phyloP scores from a whole-genome alignment of 2,797 vertebrate genomes.

The Cryptoprocta ferox region DNA sequence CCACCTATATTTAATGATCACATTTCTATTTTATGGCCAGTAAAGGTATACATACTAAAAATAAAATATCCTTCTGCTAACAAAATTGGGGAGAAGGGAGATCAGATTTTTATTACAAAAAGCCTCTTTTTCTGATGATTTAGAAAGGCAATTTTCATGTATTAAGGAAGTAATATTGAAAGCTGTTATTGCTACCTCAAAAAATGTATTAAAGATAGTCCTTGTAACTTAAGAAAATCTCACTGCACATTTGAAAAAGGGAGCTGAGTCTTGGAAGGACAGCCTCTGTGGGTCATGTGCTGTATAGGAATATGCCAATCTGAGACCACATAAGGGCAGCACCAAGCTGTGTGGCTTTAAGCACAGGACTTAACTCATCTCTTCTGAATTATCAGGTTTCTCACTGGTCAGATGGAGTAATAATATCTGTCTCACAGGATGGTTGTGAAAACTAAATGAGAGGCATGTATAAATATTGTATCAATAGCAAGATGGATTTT shows the following conservation, averaged over 20 bases:
- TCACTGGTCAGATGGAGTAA: neutral
- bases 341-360: neutral
- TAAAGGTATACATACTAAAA: neutral
- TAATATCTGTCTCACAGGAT: neutral
- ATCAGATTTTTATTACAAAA: neutral
- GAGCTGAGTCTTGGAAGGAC: neutral
- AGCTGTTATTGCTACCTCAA: neutral
- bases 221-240: neutral
- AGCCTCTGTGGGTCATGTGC: neutral
- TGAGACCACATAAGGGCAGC: neutral
- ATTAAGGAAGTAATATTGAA: neutral
- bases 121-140: neutral
- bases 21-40: neutral
- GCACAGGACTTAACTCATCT: neutral
- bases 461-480: neutral
- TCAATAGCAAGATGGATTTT: neutral
- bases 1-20: neutral
- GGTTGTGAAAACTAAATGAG: neutral
- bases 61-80: neutral
- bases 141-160: slow-evolving; percentile 1
- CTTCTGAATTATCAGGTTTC: neutral
- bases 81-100: neutral
- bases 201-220: slow-evolving; percentile 1
- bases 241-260: neutral
- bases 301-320: neutral